A percentile compares a stretch with the other conserved stretches of the same genome.
phyloP scores from a whole-genome alignment of 2,797 vertebrate species.

The Acanthurus tractus region DNA sequence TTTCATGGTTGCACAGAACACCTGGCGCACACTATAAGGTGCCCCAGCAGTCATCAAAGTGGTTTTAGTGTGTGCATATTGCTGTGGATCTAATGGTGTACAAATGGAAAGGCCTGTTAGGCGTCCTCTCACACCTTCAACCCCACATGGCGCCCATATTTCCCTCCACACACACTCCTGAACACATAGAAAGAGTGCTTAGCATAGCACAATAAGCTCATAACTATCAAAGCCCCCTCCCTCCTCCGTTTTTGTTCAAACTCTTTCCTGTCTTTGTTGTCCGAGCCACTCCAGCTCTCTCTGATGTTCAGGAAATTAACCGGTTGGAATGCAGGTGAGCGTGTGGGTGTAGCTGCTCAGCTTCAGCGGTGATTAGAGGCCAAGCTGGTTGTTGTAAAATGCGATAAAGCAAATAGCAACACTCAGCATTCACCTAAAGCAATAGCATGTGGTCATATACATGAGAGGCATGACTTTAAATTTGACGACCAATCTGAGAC shows the following conservation, averaged over 20 bases:
- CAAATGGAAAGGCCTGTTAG: constrained; percentile 68
- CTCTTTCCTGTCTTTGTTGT: constrained; percentile 75
- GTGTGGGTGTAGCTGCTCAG: constrained; percentile 30
- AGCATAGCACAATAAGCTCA: constrained; percentile 64
- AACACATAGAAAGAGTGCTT: constrained; percentile 46
- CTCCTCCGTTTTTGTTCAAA: constrained; percentile 43
- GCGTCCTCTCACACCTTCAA: constrained; percentile 73
- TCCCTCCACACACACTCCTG: constrained; percentile 51
- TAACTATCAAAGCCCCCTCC: constrained; percentile 72
- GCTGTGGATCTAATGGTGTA: constrained; percentile 47
- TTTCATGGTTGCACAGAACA: constrained; percentile 63
- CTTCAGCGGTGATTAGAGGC: constrained; percentile 47
- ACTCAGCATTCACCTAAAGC: constrained; percentile 26
- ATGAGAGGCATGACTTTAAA: constrained; percentile 13
- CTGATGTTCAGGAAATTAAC: constrained; percentile 78
- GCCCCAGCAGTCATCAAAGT: constrained; percentile 68
- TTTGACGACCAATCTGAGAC: constrained; percentile 33
- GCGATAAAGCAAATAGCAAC: constrained; percentile 36
- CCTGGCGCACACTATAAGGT: constrained; percentile 55
- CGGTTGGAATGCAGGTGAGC: constrained; percentile 66
- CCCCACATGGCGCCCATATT: constrained; percentile 79
- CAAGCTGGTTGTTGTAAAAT: constrained; percentile 35
- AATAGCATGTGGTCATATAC: constrained; percentile 21
- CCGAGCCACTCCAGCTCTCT: constrained; percentile 30
- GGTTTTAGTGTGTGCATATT: constrained; percentile 23